phyloP scores from a whole-genome alignment of 2,113 vertebrate genomes.

The Aegotheles bennettii region DNA sequence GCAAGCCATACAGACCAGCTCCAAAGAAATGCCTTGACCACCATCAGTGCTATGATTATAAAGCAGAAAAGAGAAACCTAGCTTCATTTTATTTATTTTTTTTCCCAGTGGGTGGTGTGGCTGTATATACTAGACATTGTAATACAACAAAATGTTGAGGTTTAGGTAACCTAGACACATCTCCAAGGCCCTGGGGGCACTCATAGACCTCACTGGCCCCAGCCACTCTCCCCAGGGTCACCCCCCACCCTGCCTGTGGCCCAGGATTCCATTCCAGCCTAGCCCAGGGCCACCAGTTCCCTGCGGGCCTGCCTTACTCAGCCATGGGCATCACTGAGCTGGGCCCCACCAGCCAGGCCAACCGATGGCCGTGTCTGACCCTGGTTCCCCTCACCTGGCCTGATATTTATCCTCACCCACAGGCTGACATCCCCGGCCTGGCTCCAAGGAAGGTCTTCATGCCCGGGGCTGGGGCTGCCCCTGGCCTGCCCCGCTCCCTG shows the following conservation, averaged over 20 bases:
- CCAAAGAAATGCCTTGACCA: background rate
- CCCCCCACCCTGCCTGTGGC: fast-evolving
- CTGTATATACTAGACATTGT: background rate
- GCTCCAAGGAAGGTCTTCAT: too few relatives aligned
- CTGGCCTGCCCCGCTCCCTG: fast-evolving
- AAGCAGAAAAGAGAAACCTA: background rate
- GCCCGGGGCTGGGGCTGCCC: background rate
- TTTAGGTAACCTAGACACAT: background rate
- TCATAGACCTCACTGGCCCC: background rate
- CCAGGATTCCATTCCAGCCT: background rate
- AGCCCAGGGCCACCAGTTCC: background rate
- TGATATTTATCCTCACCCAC: fast-evolving
- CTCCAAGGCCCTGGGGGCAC: background rate
- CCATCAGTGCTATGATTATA: fast-evolving
- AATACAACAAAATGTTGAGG: background rate
- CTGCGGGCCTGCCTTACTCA: background rate
- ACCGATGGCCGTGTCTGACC: fast-evolving
- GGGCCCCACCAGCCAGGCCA: background rate
- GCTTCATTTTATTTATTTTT: background rate
- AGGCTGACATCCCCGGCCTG: too few relatives aligned
- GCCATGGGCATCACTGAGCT: fast-evolving
- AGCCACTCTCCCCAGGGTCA: fast-evolving
- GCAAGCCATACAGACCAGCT: fast-evolving
- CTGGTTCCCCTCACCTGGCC: fast-evolving
- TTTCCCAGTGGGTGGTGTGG: too few relatives aligned